Evolutionary conservation across 2,113 vertebrate species (phyloP).

Genomic region (Amphiprion ocellaris): DNA sequence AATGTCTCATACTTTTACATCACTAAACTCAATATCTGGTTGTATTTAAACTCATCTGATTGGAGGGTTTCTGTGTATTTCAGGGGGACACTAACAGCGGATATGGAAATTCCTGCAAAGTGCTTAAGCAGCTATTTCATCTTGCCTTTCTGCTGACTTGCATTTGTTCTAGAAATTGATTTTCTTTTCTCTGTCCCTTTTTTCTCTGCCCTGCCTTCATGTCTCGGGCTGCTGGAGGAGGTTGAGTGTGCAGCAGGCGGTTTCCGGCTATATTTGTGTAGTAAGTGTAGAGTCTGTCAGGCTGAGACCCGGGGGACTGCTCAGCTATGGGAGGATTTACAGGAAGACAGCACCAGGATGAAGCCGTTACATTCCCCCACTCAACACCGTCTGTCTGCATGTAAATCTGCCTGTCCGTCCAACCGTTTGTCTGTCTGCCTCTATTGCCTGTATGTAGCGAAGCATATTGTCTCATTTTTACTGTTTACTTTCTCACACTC

Average conservation of each 20-base stretch:
- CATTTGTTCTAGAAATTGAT: constrained; percentile 69
- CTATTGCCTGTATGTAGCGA: constrained; percentile 32
- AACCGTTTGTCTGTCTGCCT: constrained; percentile 42
- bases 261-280: constrained; percentile 55
- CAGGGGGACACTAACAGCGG: constrained; percentile 11
- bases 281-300: constrained; percentile 54
- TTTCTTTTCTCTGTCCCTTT: constrained; percentile 22
- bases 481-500: constrained; percentile 80
- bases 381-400: constrained; percentile 41
- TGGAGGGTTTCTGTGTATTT: constrained; percentile 21
- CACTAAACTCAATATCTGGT: constrained; percentile 5
- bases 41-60: constrained; percentile 16
- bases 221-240: constrained; percentile 44
- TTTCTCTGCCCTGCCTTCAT: constrained; percentile 43
- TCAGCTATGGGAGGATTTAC: constrained; percentile 59
- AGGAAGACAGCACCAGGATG: constrained; percentile 51
- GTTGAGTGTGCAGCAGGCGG: constrained; percentile 28
- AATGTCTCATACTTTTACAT: constrained; percentile 2
- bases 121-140: constrained; percentile 69
- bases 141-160: constrained; percentile 79
- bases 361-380: constrained; percentile 37
- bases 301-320: constrained; percentile 46
- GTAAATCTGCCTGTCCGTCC: constrained; percentile 43
- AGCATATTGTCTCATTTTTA: constrained; percentile 55
- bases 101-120: constrained; percentile 71